Evolutionary conservation across 2,113 vertebrate species (phyloP).

Genomic region (Petaurus breviceps): DNA sequence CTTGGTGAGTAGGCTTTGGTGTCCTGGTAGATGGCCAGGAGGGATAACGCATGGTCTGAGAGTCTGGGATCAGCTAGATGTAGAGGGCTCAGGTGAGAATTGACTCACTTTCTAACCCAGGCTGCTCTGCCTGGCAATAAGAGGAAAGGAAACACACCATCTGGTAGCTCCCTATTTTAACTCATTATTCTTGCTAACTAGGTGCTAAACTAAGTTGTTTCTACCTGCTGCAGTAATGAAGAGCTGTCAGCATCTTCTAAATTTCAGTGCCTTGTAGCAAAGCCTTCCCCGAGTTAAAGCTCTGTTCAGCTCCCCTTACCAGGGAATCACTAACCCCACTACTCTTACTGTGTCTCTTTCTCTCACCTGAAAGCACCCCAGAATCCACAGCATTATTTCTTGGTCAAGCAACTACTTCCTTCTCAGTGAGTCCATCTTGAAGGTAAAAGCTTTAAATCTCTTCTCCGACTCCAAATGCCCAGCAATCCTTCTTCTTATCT

Average conservation of each 20-base stretch:
- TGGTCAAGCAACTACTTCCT: not conserved
- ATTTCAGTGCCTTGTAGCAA: not conserved
- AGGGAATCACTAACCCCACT: not conserved
- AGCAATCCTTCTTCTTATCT: no score
- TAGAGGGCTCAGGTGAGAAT: not conserved
- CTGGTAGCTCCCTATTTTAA: not conserved
- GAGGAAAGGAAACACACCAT: not conserved
- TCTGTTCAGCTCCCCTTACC: not conserved
- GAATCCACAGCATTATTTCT: not conserved
- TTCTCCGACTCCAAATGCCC: not conserved
- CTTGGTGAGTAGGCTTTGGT: not conserved
- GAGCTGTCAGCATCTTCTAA: not conserved
- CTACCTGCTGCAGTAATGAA: not conserved
- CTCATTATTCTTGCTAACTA: not conserved
- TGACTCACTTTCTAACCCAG: not conserved
- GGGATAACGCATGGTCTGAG: not conserved
- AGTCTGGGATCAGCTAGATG: not conserved
- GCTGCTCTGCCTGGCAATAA: not conserved
- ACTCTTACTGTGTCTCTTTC: not conserved
- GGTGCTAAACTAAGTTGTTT: not conserved
- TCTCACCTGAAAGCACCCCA: not conserved
- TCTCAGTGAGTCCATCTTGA: not conserved
- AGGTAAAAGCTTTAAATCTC: not conserved
- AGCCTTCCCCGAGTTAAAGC: not conserved
- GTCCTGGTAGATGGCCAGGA: not conserved